A percentile compares a stretch with the other conserved stretches of the same genome.
phyloP scores from a whole-genome alignment of 2,113 vertebrate species.

The Rhynchopsitta pachyrhyncha region DNA sequence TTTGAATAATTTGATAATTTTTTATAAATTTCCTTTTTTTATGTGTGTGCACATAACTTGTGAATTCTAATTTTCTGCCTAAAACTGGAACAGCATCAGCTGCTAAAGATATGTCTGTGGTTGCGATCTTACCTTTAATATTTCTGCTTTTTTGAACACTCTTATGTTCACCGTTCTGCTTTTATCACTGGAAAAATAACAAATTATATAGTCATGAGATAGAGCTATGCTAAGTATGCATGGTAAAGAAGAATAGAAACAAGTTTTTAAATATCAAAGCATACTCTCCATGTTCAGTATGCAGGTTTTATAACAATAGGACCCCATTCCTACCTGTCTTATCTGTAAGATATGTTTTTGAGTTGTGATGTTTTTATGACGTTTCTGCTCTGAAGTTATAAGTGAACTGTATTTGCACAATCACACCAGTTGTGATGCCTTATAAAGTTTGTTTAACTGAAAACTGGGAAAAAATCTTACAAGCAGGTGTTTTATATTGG shows the following conservation, averaged over 20 bases:
- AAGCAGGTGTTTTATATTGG: not conserved
- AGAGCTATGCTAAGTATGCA: not conserved
- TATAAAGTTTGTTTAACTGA: not conserved
- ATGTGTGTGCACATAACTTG: not conserved
- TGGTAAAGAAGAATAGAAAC: not conserved
- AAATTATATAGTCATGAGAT: not conserved
- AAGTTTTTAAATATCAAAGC: constrained; percentile 12
- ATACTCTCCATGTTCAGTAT: not conserved
- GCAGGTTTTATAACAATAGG: not conserved
- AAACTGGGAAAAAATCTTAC: not conserved
- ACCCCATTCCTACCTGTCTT: not conserved
- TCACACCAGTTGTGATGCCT: not conserved
- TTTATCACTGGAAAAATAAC: not conserved
- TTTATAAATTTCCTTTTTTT: not conserved
- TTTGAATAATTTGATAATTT: not conserved
- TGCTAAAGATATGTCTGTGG: not conserved
- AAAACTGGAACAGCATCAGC: not conserved
- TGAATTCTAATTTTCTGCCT: not conserved
- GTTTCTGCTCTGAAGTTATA: not conserved
- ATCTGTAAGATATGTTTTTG: not conserved
- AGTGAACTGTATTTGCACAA: not conserved
- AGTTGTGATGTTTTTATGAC: not conserved
- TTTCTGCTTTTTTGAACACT: not conserved
- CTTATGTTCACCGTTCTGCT: not conserved
- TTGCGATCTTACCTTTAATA: not conserved